Evolutionary conservation across 2,888 invertebrate species (phyloP).

Genomic region (Tinea semifulvella): DNA sequence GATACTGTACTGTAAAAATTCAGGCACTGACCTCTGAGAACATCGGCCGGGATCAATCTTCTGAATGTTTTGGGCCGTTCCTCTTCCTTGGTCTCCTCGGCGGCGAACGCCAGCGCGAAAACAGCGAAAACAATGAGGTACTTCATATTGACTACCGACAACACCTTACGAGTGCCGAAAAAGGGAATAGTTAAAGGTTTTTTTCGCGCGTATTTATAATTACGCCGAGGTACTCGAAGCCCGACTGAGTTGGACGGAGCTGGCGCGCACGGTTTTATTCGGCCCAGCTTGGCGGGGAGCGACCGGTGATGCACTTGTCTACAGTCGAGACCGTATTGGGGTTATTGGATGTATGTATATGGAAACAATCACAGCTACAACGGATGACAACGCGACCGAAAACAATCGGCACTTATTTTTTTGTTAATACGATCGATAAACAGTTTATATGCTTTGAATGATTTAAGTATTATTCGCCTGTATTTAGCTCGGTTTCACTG

Average conservation of each 20-base stretch:
- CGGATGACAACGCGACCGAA: no score
- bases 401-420: no score
- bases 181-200: constrained; percentile 34
- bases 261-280: constrained; percentile 48
- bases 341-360: no score
- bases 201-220: constrained; percentile 28
- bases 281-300: constrained; percentile 16
- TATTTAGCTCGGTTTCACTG: constrained; percentile 5
- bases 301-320: constrained; percentile 11
- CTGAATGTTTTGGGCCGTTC: constrained; percentile 77
- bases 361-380: no score
- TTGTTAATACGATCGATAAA: no score
- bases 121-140: constrained; percentile 59
- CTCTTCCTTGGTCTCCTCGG: constrained; percentile 63
- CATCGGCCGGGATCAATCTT: constrained; percentile 88
- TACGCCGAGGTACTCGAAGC: constrained; percentile 27
- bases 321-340: neutral
- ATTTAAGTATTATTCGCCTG: no score
- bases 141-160: constrained; percentile 53
- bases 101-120: constrained; percentile 63
- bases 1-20: no score
- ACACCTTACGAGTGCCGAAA: constrained; percentile 25
- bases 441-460: no score
- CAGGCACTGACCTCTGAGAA: constrained; percentile 79
- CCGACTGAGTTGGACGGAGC: constrained; percentile 45